These are phyloP conservation scores for Cyclura pinguis DNA, from an alignment of 2,797 vertebrate species.

Conservation along the genomic window DNA sequence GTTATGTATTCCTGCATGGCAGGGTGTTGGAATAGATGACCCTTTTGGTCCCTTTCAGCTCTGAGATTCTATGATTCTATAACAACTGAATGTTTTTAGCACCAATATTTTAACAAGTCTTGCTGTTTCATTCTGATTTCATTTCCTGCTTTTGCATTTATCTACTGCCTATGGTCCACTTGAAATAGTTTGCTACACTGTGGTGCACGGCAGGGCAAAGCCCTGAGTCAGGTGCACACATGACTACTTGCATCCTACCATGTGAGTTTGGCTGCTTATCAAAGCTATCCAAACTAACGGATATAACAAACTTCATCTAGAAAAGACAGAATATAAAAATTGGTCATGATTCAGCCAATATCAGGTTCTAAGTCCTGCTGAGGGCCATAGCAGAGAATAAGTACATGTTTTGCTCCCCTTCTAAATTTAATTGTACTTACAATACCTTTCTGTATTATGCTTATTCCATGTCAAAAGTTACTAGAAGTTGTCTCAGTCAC, in stretches of 20 bases:
- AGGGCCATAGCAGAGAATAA: neutral
- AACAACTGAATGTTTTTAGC: neutral
- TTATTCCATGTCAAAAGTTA: neutral
- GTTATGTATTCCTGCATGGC: neutral
- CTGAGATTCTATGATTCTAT: neutral
- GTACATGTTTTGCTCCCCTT: too few species aligned
- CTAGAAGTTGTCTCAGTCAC: neutral
- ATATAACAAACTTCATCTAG: neutral
- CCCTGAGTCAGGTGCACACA: neutral
- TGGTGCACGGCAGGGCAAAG: neutral
- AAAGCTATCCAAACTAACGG: neutral
- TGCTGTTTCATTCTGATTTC: neutral
- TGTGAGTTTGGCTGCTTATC: neutral
- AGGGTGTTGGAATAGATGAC: neutral
- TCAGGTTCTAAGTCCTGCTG: neutral
- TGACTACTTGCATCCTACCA: too few species aligned
- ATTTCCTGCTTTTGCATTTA: neutral
- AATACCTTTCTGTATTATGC: neutral
- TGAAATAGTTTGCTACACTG: neutral
- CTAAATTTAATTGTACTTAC: constrained; percentile 17
- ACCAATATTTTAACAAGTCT: neutral
- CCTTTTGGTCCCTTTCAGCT: neutral
- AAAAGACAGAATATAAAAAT: neutral
- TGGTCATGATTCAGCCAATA: neutral
- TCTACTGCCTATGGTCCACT: neutral